These are phyloP conservation scores for Neoseiulus cucumeris DNA, from an alignment of 1,140 invertebrate genomes.

Conservation along the genomic window DNA sequence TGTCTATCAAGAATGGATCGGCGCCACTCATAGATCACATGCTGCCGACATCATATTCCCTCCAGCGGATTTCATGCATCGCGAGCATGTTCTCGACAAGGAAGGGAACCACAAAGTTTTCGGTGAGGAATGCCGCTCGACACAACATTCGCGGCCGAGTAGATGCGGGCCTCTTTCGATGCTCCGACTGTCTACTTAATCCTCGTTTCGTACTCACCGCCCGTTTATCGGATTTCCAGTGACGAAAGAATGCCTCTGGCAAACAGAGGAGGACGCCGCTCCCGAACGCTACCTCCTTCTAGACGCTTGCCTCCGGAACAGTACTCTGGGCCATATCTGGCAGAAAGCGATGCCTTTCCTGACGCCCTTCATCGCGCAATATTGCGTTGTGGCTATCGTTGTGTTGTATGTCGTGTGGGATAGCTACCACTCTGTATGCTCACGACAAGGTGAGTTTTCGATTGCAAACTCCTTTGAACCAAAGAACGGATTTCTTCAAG, in stretches of 20 bases:
- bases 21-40: slow-evolving; percentile 17
- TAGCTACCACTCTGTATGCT: slow-evolving; percentile 29
- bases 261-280: slow-evolving; percentile 23
- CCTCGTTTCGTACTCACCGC: too few relatives aligned
- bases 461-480: not conserved
- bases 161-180: too few relatives aligned
- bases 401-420: slow-evolving; percentile 41
- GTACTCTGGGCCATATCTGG: slow-evolving; percentile 38
- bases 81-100: slow-evolving; percentile 13
- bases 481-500: not conserved
- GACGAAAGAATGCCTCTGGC: slow-evolving; percentile 16
- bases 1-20: slow-evolving; percentile 25
- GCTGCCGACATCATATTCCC: slow-evolving; percentile 13
- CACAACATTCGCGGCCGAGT: too few relatives aligned
- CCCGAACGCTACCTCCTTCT: slow-evolving; percentile 35
- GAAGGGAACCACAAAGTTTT: slow-evolving; percentile 16
- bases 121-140: slow-evolving; percentile 10
- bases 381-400: slow-evolving; percentile 38
- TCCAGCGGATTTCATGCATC: slow-evolving; percentile 15
- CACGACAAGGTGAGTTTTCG: not conserved
- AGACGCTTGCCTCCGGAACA: slow-evolving; percentile 37
- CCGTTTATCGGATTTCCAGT: slow-evolving; percentile 13
- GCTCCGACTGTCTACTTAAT: too few relatives aligned
- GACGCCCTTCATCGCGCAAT: slow-evolving; percentile 37
- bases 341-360: slow-evolving; percentile 39